Conservation (phyloP, 2,113 vertebrate genomes). For the Corythornis vintsioides region DNA sequence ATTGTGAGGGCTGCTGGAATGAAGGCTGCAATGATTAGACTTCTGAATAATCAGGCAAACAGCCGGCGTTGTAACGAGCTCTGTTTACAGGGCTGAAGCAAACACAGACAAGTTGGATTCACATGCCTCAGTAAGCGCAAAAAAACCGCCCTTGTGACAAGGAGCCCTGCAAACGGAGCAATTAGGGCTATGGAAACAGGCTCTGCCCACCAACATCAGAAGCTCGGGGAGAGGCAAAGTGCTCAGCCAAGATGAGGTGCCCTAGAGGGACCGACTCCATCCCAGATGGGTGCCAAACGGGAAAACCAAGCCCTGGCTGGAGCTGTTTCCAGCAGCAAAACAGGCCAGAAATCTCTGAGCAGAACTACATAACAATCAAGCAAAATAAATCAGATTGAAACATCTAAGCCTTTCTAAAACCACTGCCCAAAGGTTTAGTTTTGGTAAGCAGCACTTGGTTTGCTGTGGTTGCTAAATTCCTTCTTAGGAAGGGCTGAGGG, state of each 20-base stretch:
- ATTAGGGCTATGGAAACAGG: slow-evolving; percentile 48
- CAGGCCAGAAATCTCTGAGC: neutral
- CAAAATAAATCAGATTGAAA: neutral
- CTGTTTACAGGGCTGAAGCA: slow-evolving; percentile 35
- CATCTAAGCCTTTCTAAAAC: neutral
- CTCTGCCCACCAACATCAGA: slow-evolving; percentile 17
- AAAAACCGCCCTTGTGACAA: slow-evolving; percentile 29
- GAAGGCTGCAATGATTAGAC: neutral
- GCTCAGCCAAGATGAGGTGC: neutral
- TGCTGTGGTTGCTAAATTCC: neutral
- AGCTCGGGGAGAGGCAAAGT: neutral
- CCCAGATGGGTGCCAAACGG: neutral
- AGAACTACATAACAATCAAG: neutral
- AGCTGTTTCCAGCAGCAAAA: neutral
- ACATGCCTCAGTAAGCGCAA: slow-evolving; percentile 50
- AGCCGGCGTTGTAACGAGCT: slow-evolving; percentile 11
- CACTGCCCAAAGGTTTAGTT: neutral
- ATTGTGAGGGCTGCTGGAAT: neutral
- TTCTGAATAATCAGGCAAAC: slow-evolving; percentile 48
- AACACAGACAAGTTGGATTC: slow-evolving; percentile 53
- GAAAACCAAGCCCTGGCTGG: neutral
- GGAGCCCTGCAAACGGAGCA: slow-evolving; percentile 35
- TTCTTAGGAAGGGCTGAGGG: no score
- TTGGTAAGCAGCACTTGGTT: neutral
- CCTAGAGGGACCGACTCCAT: neutral